Evolutionary conservation across 2,888 invertebrate genomes (phyloP), one percentile per base, ranked within the genome.

Genomic region (Dynastes tityus): DNA sequence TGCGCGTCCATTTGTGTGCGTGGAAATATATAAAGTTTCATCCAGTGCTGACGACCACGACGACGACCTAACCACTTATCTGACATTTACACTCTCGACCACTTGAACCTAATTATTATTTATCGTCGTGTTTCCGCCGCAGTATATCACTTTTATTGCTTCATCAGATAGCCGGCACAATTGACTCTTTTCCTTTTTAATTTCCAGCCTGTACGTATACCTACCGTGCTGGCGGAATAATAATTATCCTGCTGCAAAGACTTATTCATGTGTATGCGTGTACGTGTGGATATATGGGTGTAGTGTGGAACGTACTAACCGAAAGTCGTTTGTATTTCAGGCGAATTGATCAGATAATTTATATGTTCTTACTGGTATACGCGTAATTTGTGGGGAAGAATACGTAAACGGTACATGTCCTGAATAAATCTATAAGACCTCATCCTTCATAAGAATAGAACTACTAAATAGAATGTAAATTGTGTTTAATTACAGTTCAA

Each of bases 21-120:
- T 61, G 61, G n/a, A 29, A 61, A 61, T 63, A 51, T 68, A 68
- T 68, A 68, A 68, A 68, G 68, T 68, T 29, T 49, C 49, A 78
- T 75, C 84, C 82, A 68, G 29, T 68, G 68, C 68, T 68, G 68
- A 51, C 68, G 68, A 29, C 29, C 84, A 85, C 83, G 82, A 68
- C 68, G 49, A 27, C 68, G 68, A 51, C 68, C 84, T 86, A 84
- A 83, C 84, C 84, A 84, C 85, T 86, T 87, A 87, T 86, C 87
- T 86, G 87, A 87, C 87, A 85, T 86, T 87, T 86, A 87, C 85
- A 86, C 84, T 85, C 40, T 40, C 85, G 84, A 86, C 86, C 86
- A 86, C 86, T 87, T 84, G 86, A 86, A 86, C 84, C 85, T 87
- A 87, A 87, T 87, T 87, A 87, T 87, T 87, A 87, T 87, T 87